Evolutionary conservation across 2,888 invertebrate genomes (phyloP).

Genomic region (Thecocarcelia acutangulata): DNA sequence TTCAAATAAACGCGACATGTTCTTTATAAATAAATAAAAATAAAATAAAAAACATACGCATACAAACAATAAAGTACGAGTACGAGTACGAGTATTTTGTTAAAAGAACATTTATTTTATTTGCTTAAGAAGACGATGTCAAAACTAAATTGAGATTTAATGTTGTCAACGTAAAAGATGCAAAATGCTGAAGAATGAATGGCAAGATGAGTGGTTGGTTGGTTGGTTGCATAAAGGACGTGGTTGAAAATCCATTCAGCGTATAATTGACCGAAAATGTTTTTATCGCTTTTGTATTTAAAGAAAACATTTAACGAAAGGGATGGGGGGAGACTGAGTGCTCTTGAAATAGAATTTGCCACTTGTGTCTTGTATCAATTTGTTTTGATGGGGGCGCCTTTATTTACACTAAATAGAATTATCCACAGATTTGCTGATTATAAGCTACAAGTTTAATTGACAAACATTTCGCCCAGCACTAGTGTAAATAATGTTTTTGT

Average conservation of each 20-base stretch:
- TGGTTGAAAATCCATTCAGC: constrained; percentile 63
- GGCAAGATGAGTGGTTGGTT: constrained; percentile 19
- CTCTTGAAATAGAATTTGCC: constrained; percentile 41
- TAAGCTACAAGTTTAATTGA: constrained; percentile 62
- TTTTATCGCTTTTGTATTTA: constrained; percentile 65
- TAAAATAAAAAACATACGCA: not conserved
- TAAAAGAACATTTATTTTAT: constrained; percentile 81
- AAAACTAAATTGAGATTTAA: constrained; percentile 80
- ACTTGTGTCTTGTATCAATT: constrained; percentile 46
- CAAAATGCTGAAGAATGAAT: constrained; percentile 20
- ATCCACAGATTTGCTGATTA: constrained; percentile 69
- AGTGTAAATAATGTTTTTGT: constrained; percentile 44
- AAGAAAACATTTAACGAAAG: constrained; percentile 6
- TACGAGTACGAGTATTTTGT: constrained; percentile 67
- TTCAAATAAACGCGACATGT: constrained; percentile 69
- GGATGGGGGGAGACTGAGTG: constrained; percentile 13
- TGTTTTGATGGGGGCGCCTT: constrained; percentile 66
- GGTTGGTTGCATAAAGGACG: constrained; percentile 26
- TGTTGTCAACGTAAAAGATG: constrained; percentile 74
- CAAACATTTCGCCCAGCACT: constrained; percentile 39
- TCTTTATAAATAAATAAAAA: constrained; percentile 35
- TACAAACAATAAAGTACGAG: constrained; percentile 34
- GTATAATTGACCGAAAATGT: constrained; percentile 69
- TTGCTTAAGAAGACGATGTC: constrained; percentile 78
- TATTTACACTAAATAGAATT: constrained; percentile 64